phyloP scores from a whole-genome alignment of 2,888 invertebrate genomes.

The Copidosoma aretas region DNA sequence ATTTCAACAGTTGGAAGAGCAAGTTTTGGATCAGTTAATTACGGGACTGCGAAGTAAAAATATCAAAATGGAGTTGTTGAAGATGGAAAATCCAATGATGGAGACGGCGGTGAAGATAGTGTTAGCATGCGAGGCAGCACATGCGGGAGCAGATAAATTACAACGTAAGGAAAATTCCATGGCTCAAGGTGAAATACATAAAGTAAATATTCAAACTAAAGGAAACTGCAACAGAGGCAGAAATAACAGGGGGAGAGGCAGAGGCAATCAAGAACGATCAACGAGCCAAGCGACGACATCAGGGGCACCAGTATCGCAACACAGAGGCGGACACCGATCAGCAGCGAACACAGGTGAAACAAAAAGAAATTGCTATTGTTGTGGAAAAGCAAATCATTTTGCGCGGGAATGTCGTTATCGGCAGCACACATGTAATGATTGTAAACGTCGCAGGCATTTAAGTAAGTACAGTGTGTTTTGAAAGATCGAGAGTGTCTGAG shows the following conservation, averaged over 20 bases:
- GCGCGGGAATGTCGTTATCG: neutral
- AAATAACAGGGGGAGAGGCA: neutral
- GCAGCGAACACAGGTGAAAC: neutral
- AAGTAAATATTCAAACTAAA: neutral
- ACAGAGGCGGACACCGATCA: neutral
- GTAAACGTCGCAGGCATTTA: neutral
- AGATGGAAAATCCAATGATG: conserved; percentile 1
- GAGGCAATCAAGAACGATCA: neutral
- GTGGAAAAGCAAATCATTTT: neutral
- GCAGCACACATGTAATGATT: neutral
- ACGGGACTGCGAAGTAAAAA: neutral
- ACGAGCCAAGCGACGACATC: neutral
- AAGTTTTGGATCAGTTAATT: neutral
- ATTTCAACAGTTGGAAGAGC: neutral
- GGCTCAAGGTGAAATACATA: neutral
- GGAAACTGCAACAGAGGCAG: neutral
- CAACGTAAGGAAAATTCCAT: too few species aligned
- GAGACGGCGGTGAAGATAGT: conserved; percentile 1
- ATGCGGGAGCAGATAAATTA: neutral
- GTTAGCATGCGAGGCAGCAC: conserved; percentile 1
- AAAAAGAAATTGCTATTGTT: conserved; percentile 1
- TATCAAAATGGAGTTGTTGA: neutral
- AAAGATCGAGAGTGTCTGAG: neutral
- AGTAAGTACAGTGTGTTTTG: neutral
- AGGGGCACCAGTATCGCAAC: neutral